These are phyloP conservation scores for Pangasius djambal DNA, from an alignment of 2,797 vertebrate genomes.

Conservation along the genomic window DNA sequence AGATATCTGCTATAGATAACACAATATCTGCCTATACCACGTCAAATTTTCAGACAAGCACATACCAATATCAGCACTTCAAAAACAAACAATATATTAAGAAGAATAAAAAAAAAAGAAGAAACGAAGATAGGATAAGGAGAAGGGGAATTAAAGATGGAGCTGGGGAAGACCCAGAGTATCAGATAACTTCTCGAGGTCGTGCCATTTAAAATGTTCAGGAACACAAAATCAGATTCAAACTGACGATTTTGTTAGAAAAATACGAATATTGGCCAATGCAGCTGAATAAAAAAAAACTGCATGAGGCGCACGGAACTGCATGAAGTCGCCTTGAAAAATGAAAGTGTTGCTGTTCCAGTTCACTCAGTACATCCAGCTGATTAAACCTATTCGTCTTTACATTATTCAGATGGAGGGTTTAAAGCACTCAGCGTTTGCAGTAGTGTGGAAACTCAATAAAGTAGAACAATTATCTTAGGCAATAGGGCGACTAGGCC, in stretches of 20 bases:
- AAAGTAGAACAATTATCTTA: not conserved
- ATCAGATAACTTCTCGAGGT: not conserved
- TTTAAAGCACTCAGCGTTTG: not conserved
- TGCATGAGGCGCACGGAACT: not conserved
- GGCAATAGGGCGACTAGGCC: slow-evolving; percentile 7
- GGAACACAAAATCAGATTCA: not conserved
- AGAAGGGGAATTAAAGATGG: not conserved
- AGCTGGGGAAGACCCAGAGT: not conserved
- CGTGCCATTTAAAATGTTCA: not conserved
- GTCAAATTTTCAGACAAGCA: not conserved
- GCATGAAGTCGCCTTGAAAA: not conserved
- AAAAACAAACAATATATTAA: not conserved
- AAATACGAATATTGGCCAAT: not conserved
- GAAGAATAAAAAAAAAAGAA: not conserved
- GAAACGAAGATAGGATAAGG: not conserved
- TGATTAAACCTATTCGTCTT: not conserved
- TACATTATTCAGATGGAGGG: not conserved
- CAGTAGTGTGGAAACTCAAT: slow-evolving; percentile 4
- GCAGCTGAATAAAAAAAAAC: not conserved
- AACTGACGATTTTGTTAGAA: not conserved
- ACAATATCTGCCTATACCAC: not conserved
- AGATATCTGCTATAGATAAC: not conserved
- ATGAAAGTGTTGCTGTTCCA: not conserved
- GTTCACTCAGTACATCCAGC: not conserved
- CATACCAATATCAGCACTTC: not conserved